Conservation (phyloP, 2,797 vertebrate species). For the Coilia nasus region DNA sequence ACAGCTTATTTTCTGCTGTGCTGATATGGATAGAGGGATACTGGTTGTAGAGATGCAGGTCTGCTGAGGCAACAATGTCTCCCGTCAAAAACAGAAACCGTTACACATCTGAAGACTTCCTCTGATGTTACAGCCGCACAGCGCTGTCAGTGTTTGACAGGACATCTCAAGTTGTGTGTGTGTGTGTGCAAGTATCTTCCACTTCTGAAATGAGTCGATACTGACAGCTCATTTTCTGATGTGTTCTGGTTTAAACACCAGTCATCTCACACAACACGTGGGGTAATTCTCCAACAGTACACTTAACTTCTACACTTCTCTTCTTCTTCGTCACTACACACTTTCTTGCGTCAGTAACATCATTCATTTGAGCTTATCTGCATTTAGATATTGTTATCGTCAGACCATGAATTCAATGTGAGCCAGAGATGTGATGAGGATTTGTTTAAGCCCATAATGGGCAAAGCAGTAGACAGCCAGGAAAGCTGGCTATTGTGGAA, state of each 20-base stretch:
- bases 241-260: too few relatives aligned
- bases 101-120: too few relatives aligned
- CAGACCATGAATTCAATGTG: background rate
- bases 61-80: too few relatives aligned
- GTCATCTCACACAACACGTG: background rate
- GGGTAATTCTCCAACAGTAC: background rate
- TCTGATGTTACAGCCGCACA: slow-evolving; percentile 48
- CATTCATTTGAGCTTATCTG: background rate
- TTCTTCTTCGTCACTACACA: too few relatives aligned
- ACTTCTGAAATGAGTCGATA: background rate
- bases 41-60: too few relatives aligned
- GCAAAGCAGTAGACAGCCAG: background rate
- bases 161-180: slow-evolving; percentile 58
- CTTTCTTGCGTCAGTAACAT: background rate
- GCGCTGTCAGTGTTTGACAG: slow-evolving; percentile 59
- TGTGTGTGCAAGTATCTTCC: slow-evolving; percentile 57
- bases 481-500: background rate
- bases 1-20: too few relatives aligned
- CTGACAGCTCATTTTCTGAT: background rate
- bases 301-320: background rate
- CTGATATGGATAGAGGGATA: too few relatives aligned
- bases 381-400: background rate
- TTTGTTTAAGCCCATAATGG: background rate
- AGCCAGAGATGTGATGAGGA: background rate
- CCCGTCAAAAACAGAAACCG: too few relatives aligned